Conservation (phyloP, 2,797 vertebrate genomes). For the Galago senegalensis region DNA sequence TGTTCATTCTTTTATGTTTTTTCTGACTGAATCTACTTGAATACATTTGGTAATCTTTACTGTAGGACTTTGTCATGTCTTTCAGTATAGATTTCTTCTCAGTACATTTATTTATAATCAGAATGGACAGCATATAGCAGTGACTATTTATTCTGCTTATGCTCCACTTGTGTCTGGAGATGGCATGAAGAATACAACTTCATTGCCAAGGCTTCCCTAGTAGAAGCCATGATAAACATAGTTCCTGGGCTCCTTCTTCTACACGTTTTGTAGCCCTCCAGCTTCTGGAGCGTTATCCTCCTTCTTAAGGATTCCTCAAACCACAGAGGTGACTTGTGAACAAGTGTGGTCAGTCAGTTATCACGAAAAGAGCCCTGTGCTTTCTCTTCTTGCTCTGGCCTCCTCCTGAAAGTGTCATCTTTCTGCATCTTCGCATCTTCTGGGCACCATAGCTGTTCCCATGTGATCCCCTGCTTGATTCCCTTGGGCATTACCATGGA, state of each 20-base stretch:
- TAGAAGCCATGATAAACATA: not conserved
- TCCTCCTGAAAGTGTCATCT: no score
- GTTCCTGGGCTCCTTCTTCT: not conserved
- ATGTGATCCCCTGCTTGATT: no score
- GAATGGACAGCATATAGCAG: not conserved
- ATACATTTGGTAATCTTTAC: constrained; percentile 25
- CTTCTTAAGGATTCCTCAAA: no score
- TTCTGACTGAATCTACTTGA: constrained; percentile 7
- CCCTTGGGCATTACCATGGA: no score
- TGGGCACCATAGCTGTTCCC: no score
- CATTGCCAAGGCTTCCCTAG: not conserved
- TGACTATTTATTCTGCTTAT: not conserved
- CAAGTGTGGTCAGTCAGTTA: no score
- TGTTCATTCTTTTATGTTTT: constrained; percentile 27
- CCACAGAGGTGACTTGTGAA: no score
- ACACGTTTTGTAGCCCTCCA: not conserved
- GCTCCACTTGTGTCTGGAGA: not conserved
- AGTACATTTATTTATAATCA: not conserved
- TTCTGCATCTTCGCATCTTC: no score
- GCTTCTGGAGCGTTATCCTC: not conserved
- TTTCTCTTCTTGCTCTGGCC: no score
- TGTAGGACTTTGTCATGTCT: not conserved
- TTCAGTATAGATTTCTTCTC: not conserved
- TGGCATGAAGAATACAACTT: not conserved
- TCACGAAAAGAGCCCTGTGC: no score